Percentiles rank a stretch among this genome's conserved stretches.
phyloP scores from a whole-genome alignment of 1,140 invertebrate species.

The Zaprionus vittiger region DNA sequence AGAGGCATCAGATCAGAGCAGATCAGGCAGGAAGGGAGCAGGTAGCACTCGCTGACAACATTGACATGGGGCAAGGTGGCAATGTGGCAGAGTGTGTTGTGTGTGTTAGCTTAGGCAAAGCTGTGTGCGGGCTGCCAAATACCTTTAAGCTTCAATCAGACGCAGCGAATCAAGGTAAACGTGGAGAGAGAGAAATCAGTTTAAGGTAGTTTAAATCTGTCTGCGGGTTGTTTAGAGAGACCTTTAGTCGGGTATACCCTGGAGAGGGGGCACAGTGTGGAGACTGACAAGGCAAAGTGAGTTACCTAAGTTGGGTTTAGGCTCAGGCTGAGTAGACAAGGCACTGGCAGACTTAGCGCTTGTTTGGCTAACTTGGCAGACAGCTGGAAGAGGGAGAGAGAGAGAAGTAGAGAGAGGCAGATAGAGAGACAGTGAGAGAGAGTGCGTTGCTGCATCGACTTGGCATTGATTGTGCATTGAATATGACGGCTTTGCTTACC shows the following conservation, averaged over 20 bases:
- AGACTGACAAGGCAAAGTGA: too few relatives aligned
- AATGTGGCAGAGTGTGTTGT: not conserved
- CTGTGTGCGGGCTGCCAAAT: not conserved
- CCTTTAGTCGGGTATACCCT: too few relatives aligned
- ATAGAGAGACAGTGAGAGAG: too few relatives aligned
- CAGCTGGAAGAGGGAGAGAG: too few relatives aligned
- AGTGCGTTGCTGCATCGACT: constrained; percentile 12
- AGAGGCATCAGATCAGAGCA: constrained; percentile 22
- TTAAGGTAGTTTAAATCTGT: not conserved
- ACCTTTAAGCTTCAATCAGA: not conserved
- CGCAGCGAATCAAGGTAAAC: not conserved
- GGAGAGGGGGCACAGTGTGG: too few relatives aligned
- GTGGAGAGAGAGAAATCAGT: not conserved
- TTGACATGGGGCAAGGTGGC: not conserved
- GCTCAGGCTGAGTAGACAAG: too few relatives aligned
- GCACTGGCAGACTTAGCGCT: too few relatives aligned
- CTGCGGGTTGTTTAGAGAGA: not conserved
- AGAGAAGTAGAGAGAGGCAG: too few relatives aligned
- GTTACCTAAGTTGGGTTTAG: too few relatives aligned
- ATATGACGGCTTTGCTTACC: not conserved
- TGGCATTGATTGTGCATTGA: constrained; percentile 6
- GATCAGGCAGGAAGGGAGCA: not conserved
- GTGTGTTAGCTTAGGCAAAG: not conserved
- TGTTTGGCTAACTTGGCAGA: too few relatives aligned
- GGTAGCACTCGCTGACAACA: too few relatives aligned